These are phyloP conservation scores for Leptogaster cylindrica DNA, from an alignment of 2,888 invertebrate genomes.

Conservation along the genomic window DNA sequence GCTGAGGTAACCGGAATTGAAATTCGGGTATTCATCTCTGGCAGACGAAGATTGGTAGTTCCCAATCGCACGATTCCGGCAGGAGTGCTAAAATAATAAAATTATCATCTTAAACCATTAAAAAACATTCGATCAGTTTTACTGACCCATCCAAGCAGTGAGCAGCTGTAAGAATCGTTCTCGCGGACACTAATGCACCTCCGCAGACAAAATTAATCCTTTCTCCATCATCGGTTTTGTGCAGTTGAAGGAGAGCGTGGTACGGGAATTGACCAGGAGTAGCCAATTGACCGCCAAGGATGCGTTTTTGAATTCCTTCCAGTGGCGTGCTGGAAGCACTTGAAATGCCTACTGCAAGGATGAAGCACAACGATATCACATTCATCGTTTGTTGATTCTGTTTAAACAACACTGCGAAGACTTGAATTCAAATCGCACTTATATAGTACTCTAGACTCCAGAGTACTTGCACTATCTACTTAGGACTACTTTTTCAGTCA, in stretches of 20 bases:
- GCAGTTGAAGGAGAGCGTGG: neutral
- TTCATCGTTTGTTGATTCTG: no score
- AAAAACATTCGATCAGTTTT: no score
- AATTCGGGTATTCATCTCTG: neutral
- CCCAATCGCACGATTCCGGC: neutral
- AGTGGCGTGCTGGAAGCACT: neutral
- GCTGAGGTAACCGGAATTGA: neutral
- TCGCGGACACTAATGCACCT: conserved; percentile 32
- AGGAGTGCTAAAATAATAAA: no score
- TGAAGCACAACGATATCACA: no score
- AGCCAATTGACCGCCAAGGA: conserved; percentile 58
- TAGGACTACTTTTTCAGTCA: no score
- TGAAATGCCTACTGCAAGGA: no score
- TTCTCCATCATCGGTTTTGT: neutral
- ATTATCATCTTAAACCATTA: no score
- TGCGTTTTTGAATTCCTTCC: conserved; percentile 52
- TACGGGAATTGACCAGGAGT: conserved; percentile 56
- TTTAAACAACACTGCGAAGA: no score
- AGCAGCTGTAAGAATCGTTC: conserved; percentile 37
- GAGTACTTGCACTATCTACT: no score
- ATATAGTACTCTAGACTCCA: no score
- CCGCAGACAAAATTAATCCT: conserved; percentile 16
- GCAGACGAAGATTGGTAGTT: neutral
- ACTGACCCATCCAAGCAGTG: conserved; percentile 25
- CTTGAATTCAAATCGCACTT: no score